Conservation (phyloP, 2,113 vertebrate genomes). For the Gymnarchus niloticus region DNA sequence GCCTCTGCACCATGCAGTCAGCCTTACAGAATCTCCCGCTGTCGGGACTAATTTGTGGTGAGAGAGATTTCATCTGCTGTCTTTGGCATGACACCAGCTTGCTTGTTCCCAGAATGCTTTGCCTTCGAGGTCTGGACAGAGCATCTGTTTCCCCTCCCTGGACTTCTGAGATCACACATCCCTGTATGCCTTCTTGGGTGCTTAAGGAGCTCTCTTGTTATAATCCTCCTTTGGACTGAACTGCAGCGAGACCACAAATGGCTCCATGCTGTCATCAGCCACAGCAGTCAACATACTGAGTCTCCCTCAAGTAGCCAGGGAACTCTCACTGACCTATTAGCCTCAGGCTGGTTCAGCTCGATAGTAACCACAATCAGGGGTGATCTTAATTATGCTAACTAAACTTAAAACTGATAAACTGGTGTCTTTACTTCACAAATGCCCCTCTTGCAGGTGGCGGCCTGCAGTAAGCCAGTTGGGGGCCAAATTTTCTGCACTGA, state of each 20-base stretch:
- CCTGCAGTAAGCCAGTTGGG: not conserved
- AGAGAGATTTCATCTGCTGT: constrained; percentile 34
- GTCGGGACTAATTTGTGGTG: constrained; percentile 13
- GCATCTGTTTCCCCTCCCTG: constrained; percentile 46
- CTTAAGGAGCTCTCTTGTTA: constrained; percentile 25
- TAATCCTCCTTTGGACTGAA: not conserved
- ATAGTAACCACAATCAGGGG: not conserved
- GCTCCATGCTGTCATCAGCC: not conserved
- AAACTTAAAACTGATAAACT: not conserved
- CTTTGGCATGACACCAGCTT: constrained; percentile 37
- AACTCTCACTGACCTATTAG: not conserved
- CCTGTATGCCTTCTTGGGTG: constrained; percentile 49
- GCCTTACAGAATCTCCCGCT: not conserved
- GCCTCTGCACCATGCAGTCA: not conserved
- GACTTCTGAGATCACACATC: constrained; percentile 21
- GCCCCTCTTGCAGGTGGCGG: not conserved
- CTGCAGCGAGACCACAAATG: not conserved
- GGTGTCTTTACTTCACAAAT: too few species aligned
- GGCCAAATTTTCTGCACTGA: not conserved
- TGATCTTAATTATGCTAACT: not conserved
- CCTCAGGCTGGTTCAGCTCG: not conserved
- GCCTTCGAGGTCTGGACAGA: constrained; percentile 39
- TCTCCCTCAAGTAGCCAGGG: not conserved
- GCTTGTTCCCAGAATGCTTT: constrained; percentile 42
- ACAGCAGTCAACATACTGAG: too few species aligned